Evolutionary conservation across 2,888 invertebrate species (phyloP).

Genomic region (Hydropsyche betteni): DNA sequence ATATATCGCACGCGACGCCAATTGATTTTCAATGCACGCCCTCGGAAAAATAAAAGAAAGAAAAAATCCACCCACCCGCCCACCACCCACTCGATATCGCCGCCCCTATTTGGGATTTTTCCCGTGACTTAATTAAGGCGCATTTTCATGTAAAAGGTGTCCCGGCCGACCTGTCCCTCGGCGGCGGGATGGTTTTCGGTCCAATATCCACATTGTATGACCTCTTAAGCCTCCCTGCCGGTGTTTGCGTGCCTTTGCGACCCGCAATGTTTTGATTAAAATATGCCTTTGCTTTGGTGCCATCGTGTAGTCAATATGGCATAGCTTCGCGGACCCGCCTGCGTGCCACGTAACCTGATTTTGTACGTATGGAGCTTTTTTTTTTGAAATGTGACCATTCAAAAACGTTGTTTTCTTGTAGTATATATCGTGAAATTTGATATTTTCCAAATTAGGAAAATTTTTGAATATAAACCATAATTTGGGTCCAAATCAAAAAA

Average conservation of each 20-base stretch:
- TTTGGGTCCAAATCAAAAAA: too few relatives aligned
- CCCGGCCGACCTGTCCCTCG: background rate
- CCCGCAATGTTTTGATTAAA: slow-evolving; percentile 33
- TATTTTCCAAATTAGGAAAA: too few relatives aligned
- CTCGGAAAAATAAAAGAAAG: slow-evolving; percentile 14
- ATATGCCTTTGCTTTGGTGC: slow-evolving; percentile 24
- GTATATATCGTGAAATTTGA: too few relatives aligned
- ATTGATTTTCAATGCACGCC: slow-evolving; percentile 24
- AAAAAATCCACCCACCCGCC: background rate
- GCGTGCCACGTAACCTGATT: slow-evolving; percentile 15
- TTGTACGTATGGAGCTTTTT: background rate
- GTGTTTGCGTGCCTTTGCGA: slow-evolving; percentile 15
- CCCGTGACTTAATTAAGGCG: slow-evolving; percentile 36
- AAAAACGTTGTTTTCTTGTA: too few relatives aligned
- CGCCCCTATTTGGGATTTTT: slow-evolving; percentile 12
- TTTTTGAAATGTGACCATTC: too few relatives aligned
- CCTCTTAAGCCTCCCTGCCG: slow-evolving; percentile 14
- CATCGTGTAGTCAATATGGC: slow-evolving; percentile 16
- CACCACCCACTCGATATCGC: background rate
- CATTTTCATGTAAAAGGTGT: slow-evolving; percentile 41
- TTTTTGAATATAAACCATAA: too few relatives aligned
- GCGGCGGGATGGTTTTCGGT: background rate
- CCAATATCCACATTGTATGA: slow-evolving; percentile 23
- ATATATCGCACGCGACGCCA: slow-evolving; percentile 25
- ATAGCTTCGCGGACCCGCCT: background rate